Conservation (phyloP, 2,888 invertebrate genomes). For the Phania funesta region DNA sequence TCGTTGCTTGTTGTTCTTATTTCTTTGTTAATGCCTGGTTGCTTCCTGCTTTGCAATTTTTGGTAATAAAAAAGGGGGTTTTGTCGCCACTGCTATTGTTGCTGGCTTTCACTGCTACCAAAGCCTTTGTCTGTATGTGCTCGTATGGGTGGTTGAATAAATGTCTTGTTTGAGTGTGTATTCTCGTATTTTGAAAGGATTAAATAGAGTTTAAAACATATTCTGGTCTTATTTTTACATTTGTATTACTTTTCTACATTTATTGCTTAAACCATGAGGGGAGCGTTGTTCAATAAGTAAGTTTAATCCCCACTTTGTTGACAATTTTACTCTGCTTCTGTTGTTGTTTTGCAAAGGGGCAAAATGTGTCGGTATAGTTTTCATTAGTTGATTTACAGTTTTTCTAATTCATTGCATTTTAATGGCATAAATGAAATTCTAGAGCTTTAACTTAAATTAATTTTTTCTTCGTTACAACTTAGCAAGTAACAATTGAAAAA, state of each 20-base stretch:
- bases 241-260: constrained; percentile 43
- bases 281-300: not conserved
- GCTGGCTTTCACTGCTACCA: not conserved
- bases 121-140: not conserved
- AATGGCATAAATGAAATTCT: constrained; percentile 72
- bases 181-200: constrained; percentile 46
- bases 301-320: constrained; percentile 25
- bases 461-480: not conserved
- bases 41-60: constrained; percentile 41
- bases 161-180: not conserved
- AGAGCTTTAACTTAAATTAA: constrained; percentile 60
- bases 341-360: not conserved
- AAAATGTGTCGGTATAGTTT: constrained; percentile 32
- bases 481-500: not conserved
- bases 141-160: constrained; percentile 2
- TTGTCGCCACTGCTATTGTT: not conserved
- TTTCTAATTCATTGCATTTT: constrained; percentile 71
- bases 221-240: constrained; percentile 50
- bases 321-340: not conserved
- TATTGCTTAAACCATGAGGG: constrained; percentile 32
- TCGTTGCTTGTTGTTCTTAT: not conserved
- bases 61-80: constrained; percentile 47
- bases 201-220: constrained; percentile 60
- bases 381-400: constrained; percentile 68
- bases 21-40: constrained; percentile 16